These are phyloP conservation scores for Cantharis flavilabris DNA, from an alignment of 2,888 invertebrate species.

Conservation along the genomic window DNA sequence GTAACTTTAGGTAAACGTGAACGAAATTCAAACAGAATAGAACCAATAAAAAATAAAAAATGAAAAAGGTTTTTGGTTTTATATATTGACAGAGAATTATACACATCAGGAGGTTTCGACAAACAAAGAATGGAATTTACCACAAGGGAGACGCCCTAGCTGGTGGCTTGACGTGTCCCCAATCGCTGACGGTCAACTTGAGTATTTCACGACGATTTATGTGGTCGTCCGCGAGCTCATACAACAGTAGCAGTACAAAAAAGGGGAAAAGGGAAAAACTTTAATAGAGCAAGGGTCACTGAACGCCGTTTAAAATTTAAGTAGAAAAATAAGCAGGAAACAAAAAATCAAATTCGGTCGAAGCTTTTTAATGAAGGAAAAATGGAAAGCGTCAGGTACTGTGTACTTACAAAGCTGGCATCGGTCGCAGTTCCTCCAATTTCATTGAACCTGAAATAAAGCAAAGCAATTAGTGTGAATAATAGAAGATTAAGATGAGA, in stretches of 20 bases:
- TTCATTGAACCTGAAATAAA: neutral
- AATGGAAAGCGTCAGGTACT: neutral
- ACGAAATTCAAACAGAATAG: neutral
- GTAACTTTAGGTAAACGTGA: neutral
- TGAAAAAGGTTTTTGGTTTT: neutral
- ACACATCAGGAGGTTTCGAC: constrained; percentile 9
- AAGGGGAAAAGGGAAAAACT: neutral
- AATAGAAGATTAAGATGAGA: neutral
- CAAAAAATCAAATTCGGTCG: neutral
- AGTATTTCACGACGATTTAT: constrained; percentile 6
- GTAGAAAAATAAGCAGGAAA: too few species aligned
- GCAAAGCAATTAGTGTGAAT: constrained; percentile 1
- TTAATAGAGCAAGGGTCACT: neutral
- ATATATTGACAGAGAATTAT: neutral
- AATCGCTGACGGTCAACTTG: constrained; percentile 6
- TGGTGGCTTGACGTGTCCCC: constrained; percentile 5
- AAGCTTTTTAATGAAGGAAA: neutral
- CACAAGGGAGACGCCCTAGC: neutral
- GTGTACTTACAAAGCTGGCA: neutral
- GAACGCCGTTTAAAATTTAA: neutral
- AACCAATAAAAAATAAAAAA: neutral
- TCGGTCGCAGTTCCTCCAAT: neutral
- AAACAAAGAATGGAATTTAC: constrained; percentile 7
- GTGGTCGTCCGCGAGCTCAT: neutral
- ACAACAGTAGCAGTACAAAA: neutral